Base-by-base conservation (phyloP, 35 echinoderm and acorn worm genomes). In the Apostichopus japonicus region DNA sequence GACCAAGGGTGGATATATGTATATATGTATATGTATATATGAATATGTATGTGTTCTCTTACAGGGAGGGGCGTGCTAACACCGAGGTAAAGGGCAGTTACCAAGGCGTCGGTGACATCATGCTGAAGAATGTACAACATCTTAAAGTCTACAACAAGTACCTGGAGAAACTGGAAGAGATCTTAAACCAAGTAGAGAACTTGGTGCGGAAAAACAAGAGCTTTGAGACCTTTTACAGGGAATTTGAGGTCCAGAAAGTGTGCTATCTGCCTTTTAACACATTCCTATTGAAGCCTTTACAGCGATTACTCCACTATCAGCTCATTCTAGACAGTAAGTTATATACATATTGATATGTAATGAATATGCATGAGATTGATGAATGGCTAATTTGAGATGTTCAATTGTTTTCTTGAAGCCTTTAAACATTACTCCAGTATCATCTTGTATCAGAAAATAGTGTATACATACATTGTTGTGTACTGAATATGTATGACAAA, bases 181-280 rank as follows among this genome's bases (percentile, higher is more conserved):
- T 99, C 23, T 87, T 99, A 5, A 94, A 87, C 4, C 95, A 99
- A 55, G 86, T 99, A 2, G 97, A 99, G 83, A 86, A 57, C 2
- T 44, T 93, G 8, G 91, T 93, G 8, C 86, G 93, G 24, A 96
- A 96, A 72, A 94, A 96, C 92, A 99, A 99, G 87, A 96, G 94
- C 53, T 99, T 99, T 96, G 97, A 99, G 93, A 81, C 88, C 53
- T 96, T 99, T 78, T 99, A 99, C 72, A 90, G 93, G 24, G 97
- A 99, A 63, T 99, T 99, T 99, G 97, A 99, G 84, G 73, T 99
- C 53, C 97, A 99, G 97, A 99, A 98, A 79, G 97, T 99, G 70
- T 99, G 97, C 86, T 99, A 99, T 62, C 95, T 99, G 80, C 97
- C 97, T 77, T 99, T 99, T 92, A 99, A 99, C 91, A 98, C 97